Evolutionary conservation across 2,797 vertebrate species (phyloP).

Genomic region (Sebastolobus alascanus): DNA sequence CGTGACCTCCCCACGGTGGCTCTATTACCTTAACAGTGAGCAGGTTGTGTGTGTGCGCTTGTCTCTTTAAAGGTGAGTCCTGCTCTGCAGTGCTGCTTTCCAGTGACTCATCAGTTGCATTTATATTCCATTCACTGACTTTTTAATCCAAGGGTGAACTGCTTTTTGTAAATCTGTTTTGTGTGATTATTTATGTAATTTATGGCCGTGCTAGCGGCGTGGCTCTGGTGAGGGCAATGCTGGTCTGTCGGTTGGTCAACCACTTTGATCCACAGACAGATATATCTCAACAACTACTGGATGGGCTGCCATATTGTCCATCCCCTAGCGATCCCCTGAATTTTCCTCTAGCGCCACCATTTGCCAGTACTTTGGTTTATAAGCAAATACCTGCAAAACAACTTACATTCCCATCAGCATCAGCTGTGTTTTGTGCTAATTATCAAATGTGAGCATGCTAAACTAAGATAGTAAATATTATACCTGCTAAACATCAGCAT

Average conservation of each 20-base stretch:
- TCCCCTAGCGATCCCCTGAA: neutral
- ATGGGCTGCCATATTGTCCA: neutral
- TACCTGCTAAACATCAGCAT: neutral
- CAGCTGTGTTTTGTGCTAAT: neutral
- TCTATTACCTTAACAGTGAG: conserved; percentile 14
- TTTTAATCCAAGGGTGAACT: conserved; percentile 37
- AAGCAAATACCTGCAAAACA: neutral
- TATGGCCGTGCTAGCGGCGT: neutral
- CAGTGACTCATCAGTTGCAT: conserved; percentile 46
- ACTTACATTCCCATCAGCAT: neutral
- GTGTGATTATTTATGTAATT: conserved; percentile 15
- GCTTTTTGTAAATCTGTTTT: conserved; percentile 19
- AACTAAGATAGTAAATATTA: neutral
- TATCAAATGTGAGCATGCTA: neutral
- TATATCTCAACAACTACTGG: neutral
- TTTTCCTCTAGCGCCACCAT: neutral
- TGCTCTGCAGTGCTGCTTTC: conserved; percentile 32
- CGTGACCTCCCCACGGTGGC: neutral
- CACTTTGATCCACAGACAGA: neutral
- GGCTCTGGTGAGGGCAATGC: neutral
- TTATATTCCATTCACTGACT: conserved; percentile 52
- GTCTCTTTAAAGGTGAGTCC: conserved; percentile 11
- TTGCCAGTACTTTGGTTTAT: neutral
- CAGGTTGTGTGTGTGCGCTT: neutral
- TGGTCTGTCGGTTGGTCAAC: neutral